phyloP scores from a whole-genome alignment of 2,888 invertebrate species.

The Sesamia inferens region DNA sequence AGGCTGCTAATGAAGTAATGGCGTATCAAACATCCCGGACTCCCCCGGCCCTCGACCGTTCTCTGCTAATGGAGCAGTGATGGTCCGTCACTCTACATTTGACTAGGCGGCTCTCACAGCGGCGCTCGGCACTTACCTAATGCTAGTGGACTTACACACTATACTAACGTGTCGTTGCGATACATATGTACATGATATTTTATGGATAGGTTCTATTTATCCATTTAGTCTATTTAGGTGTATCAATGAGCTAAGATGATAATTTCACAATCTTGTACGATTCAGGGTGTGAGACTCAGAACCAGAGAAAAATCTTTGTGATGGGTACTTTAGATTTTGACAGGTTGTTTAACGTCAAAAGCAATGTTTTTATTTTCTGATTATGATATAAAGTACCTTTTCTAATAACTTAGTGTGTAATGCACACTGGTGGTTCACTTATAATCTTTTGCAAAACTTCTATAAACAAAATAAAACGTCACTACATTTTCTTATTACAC shows the following conservation, averaged over 20 bases:
- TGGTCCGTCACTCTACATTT: conserved; percentile 89
- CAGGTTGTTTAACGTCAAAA: background rate
- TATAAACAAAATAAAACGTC: conserved; percentile 31
- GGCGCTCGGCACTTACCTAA: conserved; percentile 80
- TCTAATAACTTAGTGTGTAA: background rate
- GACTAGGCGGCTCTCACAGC: conserved; percentile 87
- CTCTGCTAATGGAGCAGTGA: conserved; percentile 86
- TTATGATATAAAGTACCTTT: background rate
- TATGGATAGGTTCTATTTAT: background rate
- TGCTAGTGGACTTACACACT: conserved; percentile 74
- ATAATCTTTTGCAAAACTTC: conserved; percentile 6
- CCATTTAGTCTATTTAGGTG: too few relatives aligned
- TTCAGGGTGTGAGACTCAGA: background rate
- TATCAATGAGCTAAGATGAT: background rate
- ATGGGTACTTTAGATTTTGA: background rate
- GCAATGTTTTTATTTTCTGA: background rate
- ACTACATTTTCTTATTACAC: conserved; percentile 58
- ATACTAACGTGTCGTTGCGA: conserved; percentile 43
- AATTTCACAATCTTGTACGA: background rate
- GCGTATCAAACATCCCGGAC: conserved; percentile 84
- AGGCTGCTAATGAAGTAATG: conserved; percentile 87
- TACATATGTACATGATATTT: conserved; percentile 4
- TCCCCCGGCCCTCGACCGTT: conserved; percentile 70
- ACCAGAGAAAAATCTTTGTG: too few relatives aligned
- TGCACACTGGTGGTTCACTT: background rate